These are phyloP conservation scores for Diabrotica undecimpunctata DNA, from an alignment of 1,140 invertebrate genomes.

Conservation along the genomic window DNA sequence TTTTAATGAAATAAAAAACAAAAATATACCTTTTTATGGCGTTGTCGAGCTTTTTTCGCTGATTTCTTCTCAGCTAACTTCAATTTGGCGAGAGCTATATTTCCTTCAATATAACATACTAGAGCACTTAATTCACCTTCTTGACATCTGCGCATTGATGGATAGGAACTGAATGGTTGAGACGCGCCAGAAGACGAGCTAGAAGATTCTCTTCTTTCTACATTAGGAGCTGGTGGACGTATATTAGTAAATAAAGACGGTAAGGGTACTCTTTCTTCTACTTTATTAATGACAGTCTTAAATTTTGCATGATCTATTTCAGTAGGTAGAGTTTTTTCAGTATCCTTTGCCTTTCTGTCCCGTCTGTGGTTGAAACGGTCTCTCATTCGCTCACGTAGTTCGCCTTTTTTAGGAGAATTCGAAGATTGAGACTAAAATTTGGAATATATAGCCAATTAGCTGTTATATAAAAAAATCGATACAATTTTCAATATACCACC, in stretches of 20 bases:
- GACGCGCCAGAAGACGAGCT: constrained; percentile 1
- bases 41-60: constrained; percentile 44
- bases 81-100: constrained; percentile 35
- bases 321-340: constrained; percentile 11
- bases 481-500: too few relatives aligned
- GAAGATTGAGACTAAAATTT: too few relatives aligned
- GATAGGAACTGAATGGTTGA: neutral
- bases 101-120: constrained; percentile 44
- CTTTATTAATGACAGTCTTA: constrained; percentile 24
- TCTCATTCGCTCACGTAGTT: constrained; percentile 50
- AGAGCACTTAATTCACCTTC: constrained; percentile 39
- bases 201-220: constrained; percentile 23
- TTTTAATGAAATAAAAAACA: too few relatives aligned
- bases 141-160: neutral
- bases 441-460: too few relatives aligned
- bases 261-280: constrained; percentile 28
- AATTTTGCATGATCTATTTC: constrained; percentile 1
- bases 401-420: constrained; percentile 24
- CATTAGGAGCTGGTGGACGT: constrained; percentile 26
- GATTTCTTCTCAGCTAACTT: constrained; percentile 43
- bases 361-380: constrained; percentile 47
- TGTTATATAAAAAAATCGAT: too few relatives aligned
- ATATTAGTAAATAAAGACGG: constrained; percentile 29
- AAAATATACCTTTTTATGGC: constrained; percentile 36
- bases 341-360: constrained; percentile 28